Base-by-base conservation (phyloP, 2,797 vertebrate genomes). In the Tragelaphus oryx region DNA sequence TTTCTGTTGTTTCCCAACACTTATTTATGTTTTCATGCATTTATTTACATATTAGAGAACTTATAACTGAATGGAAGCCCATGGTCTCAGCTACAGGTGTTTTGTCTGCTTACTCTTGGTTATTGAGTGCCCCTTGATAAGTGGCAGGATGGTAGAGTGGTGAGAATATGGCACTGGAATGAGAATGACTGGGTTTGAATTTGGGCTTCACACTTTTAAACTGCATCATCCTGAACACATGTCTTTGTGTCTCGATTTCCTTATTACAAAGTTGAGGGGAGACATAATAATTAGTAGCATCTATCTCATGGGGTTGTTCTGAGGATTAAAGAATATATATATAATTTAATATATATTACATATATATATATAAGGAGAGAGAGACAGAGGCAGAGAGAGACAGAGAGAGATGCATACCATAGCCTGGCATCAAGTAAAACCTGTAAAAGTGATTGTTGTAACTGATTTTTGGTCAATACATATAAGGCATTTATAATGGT, bases 231-330 rank as follows among this genome's bases (percentile, higher is more conserved):
- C 30, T 55, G 20, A 44, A 26, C 1, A n/a, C 81, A 26, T 50
- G 22, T 84, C 33, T 79, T 55, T 57, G 17, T 79, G 24, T 41
- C 82, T 96, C 30, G 5, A 12, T 93, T 96, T 97, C n/a, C 28
- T 92, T 76, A 83, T 86, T 86, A 57, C 17, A 37, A 12, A 71
- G 9, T 83, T 86, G 6, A 62, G 28, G 1, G 5, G 18, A 52
- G 48, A 50, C 30, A 13, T 8, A 44, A 52, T 22, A 33, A 60
- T 68, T 33, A 50, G 59, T 71, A 24, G 26, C 62, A 30, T 26
- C n/a, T 95, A 54, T 5, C 26, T 62, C 54, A 46, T 30, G 54
- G 60, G 20, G 57, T 82, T 68, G 7, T 55, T 89, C 30, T 90
- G n/a, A 93, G 76, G 68, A 79, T 65, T 89, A 26, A 55, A 57